Evolutionary conservation across 2,797 vertebrate species (phyloP).

Genomic region (Hippocampus kuda): DNA sequence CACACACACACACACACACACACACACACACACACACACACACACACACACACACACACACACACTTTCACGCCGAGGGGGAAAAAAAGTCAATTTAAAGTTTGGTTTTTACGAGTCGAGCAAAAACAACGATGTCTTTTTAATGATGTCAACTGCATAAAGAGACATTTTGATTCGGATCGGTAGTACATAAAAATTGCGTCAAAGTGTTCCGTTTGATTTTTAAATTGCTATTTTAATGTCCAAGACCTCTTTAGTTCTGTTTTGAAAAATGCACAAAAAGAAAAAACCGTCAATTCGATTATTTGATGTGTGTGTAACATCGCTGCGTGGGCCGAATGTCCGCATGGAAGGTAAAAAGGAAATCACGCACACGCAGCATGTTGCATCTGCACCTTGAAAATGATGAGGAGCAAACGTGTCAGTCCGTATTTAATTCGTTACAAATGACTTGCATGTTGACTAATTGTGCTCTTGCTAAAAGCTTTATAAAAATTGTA

Average conservation of each 20-base stretch:
- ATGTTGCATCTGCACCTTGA: not conserved
- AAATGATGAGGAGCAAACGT: not conserved
- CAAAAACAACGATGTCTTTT: not conserved
- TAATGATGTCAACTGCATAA: not conserved
- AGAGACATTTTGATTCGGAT: not conserved
- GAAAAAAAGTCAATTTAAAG: not conserved
- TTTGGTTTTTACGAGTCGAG: not conserved
- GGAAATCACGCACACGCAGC: not conserved
- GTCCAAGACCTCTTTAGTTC: too few relatives aligned
- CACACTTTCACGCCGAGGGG: not conserved
- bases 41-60: not conserved
- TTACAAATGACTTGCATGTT: not conserved
- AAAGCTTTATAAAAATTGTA: not conserved
- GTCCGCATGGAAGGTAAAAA: not conserved
- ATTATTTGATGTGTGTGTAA: not conserved
- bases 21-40: conserved; percentile 44
- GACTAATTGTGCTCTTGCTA: not conserved
- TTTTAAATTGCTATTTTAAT: not conserved
- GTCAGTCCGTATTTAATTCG: not conserved
- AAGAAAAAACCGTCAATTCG: not conserved
- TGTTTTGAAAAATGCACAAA: too few relatives aligned
- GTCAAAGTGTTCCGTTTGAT: not conserved
- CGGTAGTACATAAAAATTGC: not conserved
- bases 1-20: not conserved
- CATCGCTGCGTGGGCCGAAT: not conserved